Base-by-base conservation (phyloP, 2,888 invertebrate species). In the Temnothorax rugatulus region DNA sequence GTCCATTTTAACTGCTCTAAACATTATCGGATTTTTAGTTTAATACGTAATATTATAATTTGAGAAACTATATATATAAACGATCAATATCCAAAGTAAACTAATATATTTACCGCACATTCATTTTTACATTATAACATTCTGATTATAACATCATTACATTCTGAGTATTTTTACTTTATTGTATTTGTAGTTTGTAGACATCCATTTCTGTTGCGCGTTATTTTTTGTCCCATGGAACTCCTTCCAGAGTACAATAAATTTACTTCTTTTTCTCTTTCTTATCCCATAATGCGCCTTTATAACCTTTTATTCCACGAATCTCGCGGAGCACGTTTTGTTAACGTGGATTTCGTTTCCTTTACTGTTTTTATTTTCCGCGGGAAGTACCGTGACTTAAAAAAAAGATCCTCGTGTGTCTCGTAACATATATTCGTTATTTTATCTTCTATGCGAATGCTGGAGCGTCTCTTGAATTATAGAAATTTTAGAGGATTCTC, bases 241-340 rank as follows among this genome's bases (percentile, higher is more conserved):
- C 59, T 81, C 29, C 71, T 71, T 34, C 47, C 69, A 47, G 34
- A 38, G 29, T 52, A 59, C n/a, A 59, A 71, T 81, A 81, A 71
- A 71, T 81, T 81, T 59, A 34, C 71, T 61, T 21, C 21, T n/a
- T 61, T 59, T 29, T 7, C 59, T 69, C 54, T 66, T 66, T 50
- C 38, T 71, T 81, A 81, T 68, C 59, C 68, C 59, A 47, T 66
- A 76, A 66, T 76, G 47, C 68, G 59, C 59, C 59, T 69, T 79
- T 69, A 47, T 69, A 69, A 59, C 71, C 59, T 61, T 77, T 81
- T 71, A 81, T 81, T 59, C 71, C 71, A 47, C 79, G 71, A 71
- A 71, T 71, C 79, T 79, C 69, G 59, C 25, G 18, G 71, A 59
- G 59, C 79, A 71, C 79, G 59, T 69, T 77, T 81, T 71, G 71